phyloP scores from a whole-genome alignment of 2,888 invertebrate species.

The Morinoia aosen region DNA sequence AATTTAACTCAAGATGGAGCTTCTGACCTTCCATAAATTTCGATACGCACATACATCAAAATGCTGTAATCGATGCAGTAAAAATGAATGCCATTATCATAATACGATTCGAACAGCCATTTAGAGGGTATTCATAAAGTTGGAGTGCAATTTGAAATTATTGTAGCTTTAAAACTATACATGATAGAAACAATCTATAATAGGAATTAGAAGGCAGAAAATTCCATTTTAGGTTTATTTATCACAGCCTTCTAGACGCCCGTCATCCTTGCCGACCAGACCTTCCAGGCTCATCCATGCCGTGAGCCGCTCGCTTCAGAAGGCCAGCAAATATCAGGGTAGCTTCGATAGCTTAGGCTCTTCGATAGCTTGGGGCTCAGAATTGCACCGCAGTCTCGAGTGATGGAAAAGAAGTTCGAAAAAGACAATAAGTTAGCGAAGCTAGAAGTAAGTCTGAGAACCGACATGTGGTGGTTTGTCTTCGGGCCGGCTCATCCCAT shows the following conservation, averaged over 20 bases:
- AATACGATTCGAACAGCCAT: background rate
- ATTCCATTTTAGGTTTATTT: no score
- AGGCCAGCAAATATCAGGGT: background rate
- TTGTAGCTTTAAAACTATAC: no score
- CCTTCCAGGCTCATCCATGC: background rate
- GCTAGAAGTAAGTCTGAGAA: background rate
- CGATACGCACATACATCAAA: background rate
- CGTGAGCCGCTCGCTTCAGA: background rate
- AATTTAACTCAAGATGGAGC: background rate
- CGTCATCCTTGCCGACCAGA: no score
- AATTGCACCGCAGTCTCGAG: background rate
- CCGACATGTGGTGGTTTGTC: background rate
- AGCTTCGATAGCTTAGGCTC: background rate
- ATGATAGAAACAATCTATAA: no score
- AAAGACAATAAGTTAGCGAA: background rate
- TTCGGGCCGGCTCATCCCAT: background rate
- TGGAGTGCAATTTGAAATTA: no score
- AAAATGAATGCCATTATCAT: background rate
- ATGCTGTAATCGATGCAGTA: background rate
- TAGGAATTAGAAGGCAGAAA: no score
- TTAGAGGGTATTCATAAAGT: background rate
- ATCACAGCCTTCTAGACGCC: no score
- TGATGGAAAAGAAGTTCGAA: background rate
- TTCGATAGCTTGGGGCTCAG: background rate
- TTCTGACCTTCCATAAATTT: background rate